Evolutionary conservation across 2,888 invertebrate species (phyloP).

Genomic region (Aquatica leii): DNA sequence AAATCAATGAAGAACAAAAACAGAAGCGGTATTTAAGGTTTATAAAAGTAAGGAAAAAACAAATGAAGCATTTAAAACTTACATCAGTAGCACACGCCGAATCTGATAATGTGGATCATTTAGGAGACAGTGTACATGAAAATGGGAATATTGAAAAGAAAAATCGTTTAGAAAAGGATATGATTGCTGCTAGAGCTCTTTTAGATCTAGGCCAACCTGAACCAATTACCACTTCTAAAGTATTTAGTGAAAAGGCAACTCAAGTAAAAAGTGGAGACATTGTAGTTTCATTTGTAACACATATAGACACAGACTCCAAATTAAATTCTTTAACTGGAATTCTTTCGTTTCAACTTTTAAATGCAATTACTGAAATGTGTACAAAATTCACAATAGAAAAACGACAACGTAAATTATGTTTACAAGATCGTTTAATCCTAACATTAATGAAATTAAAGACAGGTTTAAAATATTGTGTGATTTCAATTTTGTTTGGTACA

Average conservation of each 20-base stretch:
- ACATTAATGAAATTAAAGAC: constrained; percentile 5
- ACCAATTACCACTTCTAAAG: no score
- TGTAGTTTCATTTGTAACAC: neutral
- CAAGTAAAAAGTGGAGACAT: constrained; percentile 16
- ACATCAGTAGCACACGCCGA: no score
- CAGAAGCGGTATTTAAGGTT: no score
- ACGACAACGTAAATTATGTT: constrained; percentile 1
- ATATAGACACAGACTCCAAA: neutral
- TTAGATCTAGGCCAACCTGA: no score
- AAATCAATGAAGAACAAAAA: no score
- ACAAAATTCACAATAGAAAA: neutral
- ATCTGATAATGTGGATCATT: no score
- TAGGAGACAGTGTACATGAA: no score
- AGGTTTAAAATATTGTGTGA: neutral
- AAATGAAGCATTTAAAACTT: no score
- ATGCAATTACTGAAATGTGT: neutral
- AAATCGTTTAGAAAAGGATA: no score
- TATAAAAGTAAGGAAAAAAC: no score
- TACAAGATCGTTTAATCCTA: neutral
- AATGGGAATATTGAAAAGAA: no score
- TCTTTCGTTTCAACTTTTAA: neutral
- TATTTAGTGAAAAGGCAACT: neutral
- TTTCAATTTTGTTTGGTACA: neutral
- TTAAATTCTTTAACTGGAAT: constrained; percentile 13
- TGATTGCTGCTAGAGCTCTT: no score